phyloP scores from a whole-genome alignment of 2,888 invertebrate species.

The Corythucha ciliata region DNA sequence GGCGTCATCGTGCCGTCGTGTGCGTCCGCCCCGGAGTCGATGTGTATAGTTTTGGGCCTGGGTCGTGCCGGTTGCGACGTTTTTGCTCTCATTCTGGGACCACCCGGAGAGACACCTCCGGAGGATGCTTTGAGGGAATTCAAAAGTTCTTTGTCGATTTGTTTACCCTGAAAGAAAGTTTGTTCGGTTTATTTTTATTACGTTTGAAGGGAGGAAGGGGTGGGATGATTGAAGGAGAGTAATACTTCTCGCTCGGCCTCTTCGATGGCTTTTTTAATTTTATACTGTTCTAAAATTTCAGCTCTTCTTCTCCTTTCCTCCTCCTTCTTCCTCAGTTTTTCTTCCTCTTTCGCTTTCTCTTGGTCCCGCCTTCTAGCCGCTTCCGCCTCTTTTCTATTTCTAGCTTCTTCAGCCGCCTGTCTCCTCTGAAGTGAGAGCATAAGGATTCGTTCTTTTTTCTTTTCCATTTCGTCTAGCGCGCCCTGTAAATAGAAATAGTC shows the following conservation, averaged over 20 bases:
- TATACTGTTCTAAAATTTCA: constrained; percentile 83
- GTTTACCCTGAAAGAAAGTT: constrained; percentile 56
- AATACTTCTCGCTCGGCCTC: constrained; percentile 79
- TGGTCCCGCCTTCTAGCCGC: constrained; percentile 63
- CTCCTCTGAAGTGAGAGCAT: constrained; percentile 78
- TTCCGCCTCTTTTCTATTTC: constrained; percentile 74
- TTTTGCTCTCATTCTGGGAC: constrained; percentile 55
- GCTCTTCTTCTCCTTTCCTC: constrained; percentile 83
- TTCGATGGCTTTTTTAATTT: constrained; percentile 84
- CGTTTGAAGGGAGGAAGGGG: too few species aligned
- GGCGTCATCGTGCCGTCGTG: constrained; percentile 65
- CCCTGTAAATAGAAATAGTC: constrained; percentile 20
- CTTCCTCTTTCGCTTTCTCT: constrained; percentile 65
- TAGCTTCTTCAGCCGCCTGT: constrained; percentile 81
- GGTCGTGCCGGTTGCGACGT: constrained; percentile 53
- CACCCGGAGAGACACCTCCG: constrained; percentile 27
- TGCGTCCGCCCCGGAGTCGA: constrained; percentile 68
- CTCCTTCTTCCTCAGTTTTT: constrained; percentile 62
- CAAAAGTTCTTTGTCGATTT: constrained; percentile 60
- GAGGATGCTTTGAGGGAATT: constrained; percentile 46
- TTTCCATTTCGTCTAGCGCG: constrained; percentile 81
- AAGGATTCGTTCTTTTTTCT: constrained; percentile 85
- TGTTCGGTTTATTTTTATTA: too few species aligned
- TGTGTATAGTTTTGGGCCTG: constrained; percentile 83
- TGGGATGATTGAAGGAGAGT: too few species aligned